phyloP scores from a whole-genome alignment of 2,797 vertebrate species.

The Astyanax mexicanus region DNA sequence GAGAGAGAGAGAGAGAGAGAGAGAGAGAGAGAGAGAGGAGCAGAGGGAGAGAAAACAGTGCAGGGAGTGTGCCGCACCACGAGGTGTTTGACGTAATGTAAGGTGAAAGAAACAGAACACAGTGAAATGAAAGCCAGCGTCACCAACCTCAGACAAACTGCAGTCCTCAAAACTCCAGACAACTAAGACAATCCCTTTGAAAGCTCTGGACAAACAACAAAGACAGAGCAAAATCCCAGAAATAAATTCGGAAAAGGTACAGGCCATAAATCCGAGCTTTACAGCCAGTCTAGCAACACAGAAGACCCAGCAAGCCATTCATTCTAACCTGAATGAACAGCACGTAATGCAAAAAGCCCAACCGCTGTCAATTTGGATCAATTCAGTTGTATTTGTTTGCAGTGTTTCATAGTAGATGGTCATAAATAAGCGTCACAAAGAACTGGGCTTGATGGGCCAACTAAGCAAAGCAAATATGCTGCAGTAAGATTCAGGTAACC shows the following conservation, averaged over 20 bases:
- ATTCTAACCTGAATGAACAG: not conserved
- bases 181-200: not conserved
- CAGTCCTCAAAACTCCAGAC: not conserved
- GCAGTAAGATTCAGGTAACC: not conserved
- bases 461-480: not conserved
- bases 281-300: not conserved
- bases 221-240: not conserved
- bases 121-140: conserved; percentile 30
- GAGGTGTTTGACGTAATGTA: conserved; percentile 51
- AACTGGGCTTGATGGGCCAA: not conserved
- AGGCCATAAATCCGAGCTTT: not conserved
- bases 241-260: not conserved
- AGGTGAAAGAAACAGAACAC: conserved; percentile 45
- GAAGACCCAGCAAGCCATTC: not conserved
- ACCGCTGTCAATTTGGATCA: not conserved
- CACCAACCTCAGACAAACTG: not conserved
- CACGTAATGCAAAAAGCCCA: not conserved
- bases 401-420: not conserved
- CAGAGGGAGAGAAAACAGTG: not conserved
- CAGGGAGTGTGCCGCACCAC: conserved; percentile 21
- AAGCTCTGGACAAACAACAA: not conserved
- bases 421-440: not conserved
- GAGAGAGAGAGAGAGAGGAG: not conserved
- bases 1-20: not conserved
- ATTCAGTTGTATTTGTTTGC: not conserved